Percentiles rank a stretch among this genome's conserved stretches.
Evolutionary conservation across 2,888 invertebrate species (phyloP).

Genomic region (Patella caerulea): DNA sequence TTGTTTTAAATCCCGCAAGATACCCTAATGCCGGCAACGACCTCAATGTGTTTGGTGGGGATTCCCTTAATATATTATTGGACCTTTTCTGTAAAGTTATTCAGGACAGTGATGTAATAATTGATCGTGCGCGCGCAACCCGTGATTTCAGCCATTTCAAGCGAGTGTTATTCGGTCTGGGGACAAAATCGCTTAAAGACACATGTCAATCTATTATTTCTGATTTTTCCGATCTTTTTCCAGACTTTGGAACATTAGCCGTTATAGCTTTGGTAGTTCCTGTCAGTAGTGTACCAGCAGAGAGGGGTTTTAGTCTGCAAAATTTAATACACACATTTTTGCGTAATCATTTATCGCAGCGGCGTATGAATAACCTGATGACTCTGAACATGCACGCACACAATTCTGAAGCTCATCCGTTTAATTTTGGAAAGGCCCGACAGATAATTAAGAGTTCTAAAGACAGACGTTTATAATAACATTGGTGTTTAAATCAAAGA

Average conservation of each 20-base stretch:
- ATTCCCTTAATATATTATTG: constrained; percentile 6
- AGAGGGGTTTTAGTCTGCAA: constrained; percentile 14
- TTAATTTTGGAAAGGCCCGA: no score
- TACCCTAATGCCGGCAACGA: background rate
- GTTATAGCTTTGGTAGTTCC: constrained; percentile 3
- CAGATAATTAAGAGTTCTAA: no score
- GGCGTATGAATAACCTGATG: no score
- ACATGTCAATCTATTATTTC: background rate
- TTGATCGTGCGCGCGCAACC: background rate
- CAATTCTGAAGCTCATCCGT: no score
- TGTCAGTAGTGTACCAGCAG: background rate
- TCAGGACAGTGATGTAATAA: background rate
- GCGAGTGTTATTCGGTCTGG: constrained; percentile 1
- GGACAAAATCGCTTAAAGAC: background rate
- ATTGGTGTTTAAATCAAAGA: no score
- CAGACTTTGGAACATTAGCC: constrained; percentile 14
- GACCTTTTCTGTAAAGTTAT: background rate
- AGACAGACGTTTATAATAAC: no score
- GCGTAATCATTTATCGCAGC: no score
- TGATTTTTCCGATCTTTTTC: constrained; percentile 1
- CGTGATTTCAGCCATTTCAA: constrained; percentile 8
- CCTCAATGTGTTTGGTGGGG: background rate
- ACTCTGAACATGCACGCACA: no score
- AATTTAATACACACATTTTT: background rate
- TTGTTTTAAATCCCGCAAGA: background rate